Base-by-base conservation (phyloP, 1,140 invertebrate genomes). In the Philotrypesis tridentata region DNA sequence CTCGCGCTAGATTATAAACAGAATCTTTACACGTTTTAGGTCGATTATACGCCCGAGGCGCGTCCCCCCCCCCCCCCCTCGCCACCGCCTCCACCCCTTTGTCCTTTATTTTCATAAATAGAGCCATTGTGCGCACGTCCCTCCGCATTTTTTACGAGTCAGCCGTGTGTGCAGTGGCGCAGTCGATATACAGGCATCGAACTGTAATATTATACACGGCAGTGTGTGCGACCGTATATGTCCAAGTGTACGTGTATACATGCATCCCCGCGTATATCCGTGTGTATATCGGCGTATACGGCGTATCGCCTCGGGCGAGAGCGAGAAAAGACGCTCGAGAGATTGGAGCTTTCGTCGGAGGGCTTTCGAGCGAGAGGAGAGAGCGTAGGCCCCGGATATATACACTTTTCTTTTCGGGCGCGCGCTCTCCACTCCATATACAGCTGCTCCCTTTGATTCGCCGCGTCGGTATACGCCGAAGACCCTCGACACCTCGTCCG, bases 271-370 rank as follows among this genome's bases (percentile, higher is more conserved):
- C n/a, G n/a, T 25, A 67, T 31, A 67, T 61, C 11, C n/a, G 60
- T n/a, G 17, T 61, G n/a, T 25, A 61, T 61, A n/a, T n/a, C n/a
- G n/a, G n/a, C 6, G 23, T 61, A 61, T 25, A 61, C 23, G 21
- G 61, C 23, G 9, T 29, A 25, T 65, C 31, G 48, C 17, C 67
- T 33, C 11, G 29, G 31, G 67, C n/a, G 23, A n/a, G 23, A 23
- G n/a, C 17, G 29, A 70, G 67, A 70, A 70, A 70, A 70, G 67
- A 21, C 67, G 31, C 67, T 70, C 67, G 67, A 70, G 31, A 70
- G 31, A 70, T 70, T 70, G 67, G 67, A 70, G 31, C 29, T 70
- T 70, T 70, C 33, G 33, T 29, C n/a, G 67, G 37, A 21, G 67
- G 67, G 67, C 31, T 70, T 70, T 70, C 31, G 67, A 70, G 31